Evolutionary conservation across 2,797 vertebrate genomes (phyloP), one percentile per base, ranked within the genome.

Genomic region (Acipenser oxyrinchus): DNA sequence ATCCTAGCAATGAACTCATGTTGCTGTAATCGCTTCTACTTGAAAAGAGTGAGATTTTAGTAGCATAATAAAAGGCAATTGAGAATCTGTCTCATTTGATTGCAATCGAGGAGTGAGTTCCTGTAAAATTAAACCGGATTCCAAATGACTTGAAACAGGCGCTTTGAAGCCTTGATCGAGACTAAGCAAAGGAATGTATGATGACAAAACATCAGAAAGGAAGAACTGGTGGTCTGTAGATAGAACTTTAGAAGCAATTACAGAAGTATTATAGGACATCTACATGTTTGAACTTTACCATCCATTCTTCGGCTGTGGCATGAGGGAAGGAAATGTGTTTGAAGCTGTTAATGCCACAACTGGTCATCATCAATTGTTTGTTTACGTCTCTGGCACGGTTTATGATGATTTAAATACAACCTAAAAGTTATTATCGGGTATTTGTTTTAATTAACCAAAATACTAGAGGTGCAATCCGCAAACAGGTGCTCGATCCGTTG

Each of bases 221-320:
- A 75, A 68, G 59, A 67, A 80, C 79, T 81, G 80, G 82, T 82
- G 78, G 75, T 84, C 80, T 81, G 77, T 80, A 81, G 82, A 82
- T 78, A 73, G 78, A 83, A 81, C 74, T 75, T 80, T 76, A 84
- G 82, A 83, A 75, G 83, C 83, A 85, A 84, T 86, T 83, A 86
- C 80, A 71, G 78, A 72, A 80, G 73, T 75, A 75, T 78, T 76
- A 74, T 77, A 73, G 68, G 65, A 78, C 74, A 79, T 75, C 37
- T 69, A 12, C 10, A 78, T 72, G 81, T 87, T 86, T 88, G 81
- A 87, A 84, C 78, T 82, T 72, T 12, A 37, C 12, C 71, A 71
- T 74, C 75, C 78, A 55, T 78, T 76, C 76, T 76, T 71, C 69
- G 65, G 67, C 75, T 65, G 77, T 76, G 65, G 71, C 63, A 73